Percentiles rank a stretch among this genome's conserved stretches.
phyloP scores from a whole-genome alignment of 53 echinoderm and acorn worm species.

The Holothuria leucospilota region DNA sequence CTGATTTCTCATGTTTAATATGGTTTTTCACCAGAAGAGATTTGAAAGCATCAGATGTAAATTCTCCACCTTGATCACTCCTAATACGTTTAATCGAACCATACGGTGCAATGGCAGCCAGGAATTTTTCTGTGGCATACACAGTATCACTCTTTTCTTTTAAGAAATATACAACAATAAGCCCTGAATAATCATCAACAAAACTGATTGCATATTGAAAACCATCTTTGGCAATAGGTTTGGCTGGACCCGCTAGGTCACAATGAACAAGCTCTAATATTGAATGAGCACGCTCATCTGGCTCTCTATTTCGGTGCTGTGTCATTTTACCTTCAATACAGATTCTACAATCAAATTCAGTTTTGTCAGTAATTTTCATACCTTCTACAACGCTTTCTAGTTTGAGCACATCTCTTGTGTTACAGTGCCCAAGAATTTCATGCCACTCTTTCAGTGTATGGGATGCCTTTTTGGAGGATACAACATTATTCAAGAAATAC shows the following conservation, averaged over 20 bases:
- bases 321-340: conserved; percentile 58
- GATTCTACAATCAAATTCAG: conserved; percentile 15
- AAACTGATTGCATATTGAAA: conserved; percentile 52
- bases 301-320: conserved; percentile 47
- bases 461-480: background rate
- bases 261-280: conserved; percentile 58
- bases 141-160: conserved; percentile 53
- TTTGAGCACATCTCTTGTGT: conserved; percentile 36
- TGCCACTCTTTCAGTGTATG: conserved; percentile 44
- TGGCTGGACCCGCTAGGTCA: conserved; percentile 60
- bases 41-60: conserved; percentile 14
- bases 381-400: conserved; percentile 45
- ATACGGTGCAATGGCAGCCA: conserved; percentile 55
- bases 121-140: conserved; percentile 46
- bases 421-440: conserved; percentile 53
- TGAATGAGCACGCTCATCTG: conserved; percentile 24
- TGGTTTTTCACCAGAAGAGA: background rate
- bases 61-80: conserved; percentile 35
- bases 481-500: conserved; percentile 38
- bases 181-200: conserved; percentile 56
- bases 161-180: conserved; percentile 43
- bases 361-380: conserved; percentile 48
- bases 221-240: conserved; percentile 30
- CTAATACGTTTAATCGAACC: conserved; percentile 32
- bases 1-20: no score